These are phyloP conservation scores for Drosophila orosa DNA, from an alignment of 1,140 invertebrate genomes.

Conservation along the genomic window DNA sequence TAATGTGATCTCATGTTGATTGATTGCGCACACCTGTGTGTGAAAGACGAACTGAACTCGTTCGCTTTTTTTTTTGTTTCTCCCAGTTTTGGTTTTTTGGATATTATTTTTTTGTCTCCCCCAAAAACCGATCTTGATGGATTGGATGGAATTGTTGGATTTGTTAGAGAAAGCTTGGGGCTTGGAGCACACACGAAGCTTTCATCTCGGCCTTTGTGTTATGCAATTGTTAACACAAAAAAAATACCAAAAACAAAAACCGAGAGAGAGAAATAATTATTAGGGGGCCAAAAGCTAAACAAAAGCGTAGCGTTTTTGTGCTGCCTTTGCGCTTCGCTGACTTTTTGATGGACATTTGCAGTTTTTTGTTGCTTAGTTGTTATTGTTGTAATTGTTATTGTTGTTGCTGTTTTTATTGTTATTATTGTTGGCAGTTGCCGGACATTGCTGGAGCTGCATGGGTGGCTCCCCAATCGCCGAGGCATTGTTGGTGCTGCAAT, in stretches of 20 bases:
- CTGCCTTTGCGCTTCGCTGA: constrained; percentile 66
- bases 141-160: constrained; percentile 44
- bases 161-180: constrained; percentile 32
- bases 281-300: constrained; percentile 39
- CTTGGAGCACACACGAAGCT: constrained; percentile 26
- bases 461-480: constrained; percentile 54
- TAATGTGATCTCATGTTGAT: constrained; percentile 82
- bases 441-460: constrained; percentile 72
- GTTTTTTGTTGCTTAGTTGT: constrained; percentile 27
- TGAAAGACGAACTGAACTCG: constrained; percentile 64
- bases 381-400: constrained; percentile 9
- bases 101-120: constrained; percentile 36
- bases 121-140: constrained; percentile 62
- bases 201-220: constrained; percentile 52
- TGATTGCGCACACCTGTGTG: constrained; percentile 82
- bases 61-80: constrained; percentile 28
- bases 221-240: constrained; percentile 42
- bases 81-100: constrained; percentile 20
- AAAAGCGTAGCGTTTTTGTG: constrained; percentile 34
- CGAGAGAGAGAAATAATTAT: constrained; percentile 36
- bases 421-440: constrained; percentile 44
- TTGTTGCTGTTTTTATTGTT: constrained; percentile 20
- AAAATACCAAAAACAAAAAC: background rate
- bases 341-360: constrained; percentile 70
- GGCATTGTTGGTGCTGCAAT: constrained; percentile 63